These are phyloP conservation scores for Machimus rusticus DNA, from an alignment of 2,888 invertebrate species.

Conservation along the genomic window DNA sequence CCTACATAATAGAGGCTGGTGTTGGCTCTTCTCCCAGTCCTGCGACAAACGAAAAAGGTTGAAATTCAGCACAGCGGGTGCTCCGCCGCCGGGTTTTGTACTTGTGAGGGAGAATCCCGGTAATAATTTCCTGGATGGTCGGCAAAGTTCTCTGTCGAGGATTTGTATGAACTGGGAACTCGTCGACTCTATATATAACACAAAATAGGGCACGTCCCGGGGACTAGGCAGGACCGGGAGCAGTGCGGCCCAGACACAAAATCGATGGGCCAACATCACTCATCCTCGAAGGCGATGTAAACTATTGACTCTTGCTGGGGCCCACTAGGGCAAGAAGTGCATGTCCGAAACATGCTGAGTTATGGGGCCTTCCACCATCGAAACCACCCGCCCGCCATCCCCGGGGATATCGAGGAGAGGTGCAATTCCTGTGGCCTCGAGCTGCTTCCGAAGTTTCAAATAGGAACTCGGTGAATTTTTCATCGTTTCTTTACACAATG, in stretches of 20 bases:
- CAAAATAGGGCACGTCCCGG: background rate
- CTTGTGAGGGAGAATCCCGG: background rate
- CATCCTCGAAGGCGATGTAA: background rate
- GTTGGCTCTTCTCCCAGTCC: background rate
- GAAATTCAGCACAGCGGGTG: background rate
- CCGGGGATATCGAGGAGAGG: background rate
- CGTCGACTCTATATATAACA: background rate
- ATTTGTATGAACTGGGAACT: background rate
- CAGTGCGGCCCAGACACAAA: background rate
- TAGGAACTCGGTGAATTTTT: background rate
- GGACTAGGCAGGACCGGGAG: background rate
- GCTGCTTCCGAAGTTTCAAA: background rate
- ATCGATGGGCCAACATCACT: background rate
- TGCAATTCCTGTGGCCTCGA: background rate
- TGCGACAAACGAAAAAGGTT: background rate
- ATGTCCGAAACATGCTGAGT: constrained; percentile 3
- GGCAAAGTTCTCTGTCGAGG: background rate
- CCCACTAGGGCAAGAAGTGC: background rate
- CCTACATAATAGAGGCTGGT: background rate
- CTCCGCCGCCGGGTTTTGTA: background rate
- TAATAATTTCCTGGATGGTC: background rate
- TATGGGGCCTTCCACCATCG: background rate
- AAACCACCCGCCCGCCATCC: background rate
- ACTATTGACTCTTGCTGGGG: background rate
- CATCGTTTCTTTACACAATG: background rate